Evolutionary conservation across 2,888 invertebrate genomes (phyloP).

Genomic region (Cartodere bifasciata): DNA sequence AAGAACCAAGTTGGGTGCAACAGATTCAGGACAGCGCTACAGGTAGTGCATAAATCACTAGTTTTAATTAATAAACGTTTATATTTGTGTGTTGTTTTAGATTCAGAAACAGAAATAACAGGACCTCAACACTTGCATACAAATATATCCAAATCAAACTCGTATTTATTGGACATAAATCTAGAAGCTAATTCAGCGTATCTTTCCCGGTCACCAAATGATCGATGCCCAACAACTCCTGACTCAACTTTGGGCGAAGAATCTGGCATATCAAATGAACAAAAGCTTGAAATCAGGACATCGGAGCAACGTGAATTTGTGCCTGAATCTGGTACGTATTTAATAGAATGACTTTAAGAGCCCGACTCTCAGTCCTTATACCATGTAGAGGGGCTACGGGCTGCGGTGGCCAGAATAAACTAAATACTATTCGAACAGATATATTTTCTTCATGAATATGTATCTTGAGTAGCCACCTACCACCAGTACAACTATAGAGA

Average conservation of each 20-base stretch:
- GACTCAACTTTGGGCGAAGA: slow-evolving; percentile 18
- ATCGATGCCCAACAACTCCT: no score
- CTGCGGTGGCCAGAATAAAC: no score
- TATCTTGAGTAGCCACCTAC: no score
- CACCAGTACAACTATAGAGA: no score
- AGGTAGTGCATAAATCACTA: neutral
- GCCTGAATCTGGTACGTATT: slow-evolving; percentile 21
- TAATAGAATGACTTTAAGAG: neutral
- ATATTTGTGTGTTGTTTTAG: slow-evolving; percentile 19
- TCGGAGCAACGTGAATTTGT: slow-evolving; percentile 35
- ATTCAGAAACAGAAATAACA: slow-evolving; percentile 35
- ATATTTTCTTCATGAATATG: no score
- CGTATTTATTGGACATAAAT: slow-evolving; percentile 50
- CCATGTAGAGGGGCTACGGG: no score
- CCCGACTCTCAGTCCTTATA: neutral
- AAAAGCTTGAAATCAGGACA: slow-evolving; percentile 30
- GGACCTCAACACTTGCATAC: slow-evolving; percentile 27
- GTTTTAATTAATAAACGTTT: neutral
- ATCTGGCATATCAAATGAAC: slow-evolving; percentile 13
- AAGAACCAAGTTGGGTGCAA: slow-evolving; percentile 51
- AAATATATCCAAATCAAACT: slow-evolving; percentile 32
- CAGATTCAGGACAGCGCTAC: slow-evolving; percentile 18
- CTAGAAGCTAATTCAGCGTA: slow-evolving; percentile 50
- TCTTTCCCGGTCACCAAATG: slow-evolving; percentile 38
- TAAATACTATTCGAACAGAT: no score